Conservation (phyloP, 2,888 invertebrate species). For the Nomada fucata region DNA sequence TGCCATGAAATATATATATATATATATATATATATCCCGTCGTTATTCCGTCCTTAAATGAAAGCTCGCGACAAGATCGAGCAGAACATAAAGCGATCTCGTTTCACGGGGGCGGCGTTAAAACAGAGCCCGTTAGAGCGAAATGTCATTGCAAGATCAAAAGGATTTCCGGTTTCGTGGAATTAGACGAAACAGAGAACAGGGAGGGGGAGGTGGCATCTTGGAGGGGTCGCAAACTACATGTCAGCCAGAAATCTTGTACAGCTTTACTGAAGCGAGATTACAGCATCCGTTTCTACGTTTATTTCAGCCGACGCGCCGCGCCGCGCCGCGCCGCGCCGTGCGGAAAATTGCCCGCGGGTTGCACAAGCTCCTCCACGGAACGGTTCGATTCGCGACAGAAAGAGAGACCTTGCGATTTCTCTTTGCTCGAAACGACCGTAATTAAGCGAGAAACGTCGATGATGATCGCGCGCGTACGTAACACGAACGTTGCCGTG, state of each 20-base stretch:
- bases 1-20: neutral
- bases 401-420: constrained; percentile 37
- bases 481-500: constrained; percentile 2
- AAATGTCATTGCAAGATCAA: constrained; percentile 39
- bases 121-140: constrained; percentile 16
- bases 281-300: constrained; percentile 50
- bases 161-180: constrained; percentile 27
- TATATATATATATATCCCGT: neutral
- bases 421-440: constrained; percentile 20
- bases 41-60: neutral
- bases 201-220: neutral
- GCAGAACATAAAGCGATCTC: constrained; percentile 11
- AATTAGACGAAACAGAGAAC: constrained; percentile 18
- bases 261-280: constrained; percentile 52
- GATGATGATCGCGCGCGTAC: constrained; percentile 1
- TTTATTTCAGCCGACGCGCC: constrained; percentile 47
- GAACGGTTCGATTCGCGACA: constrained; percentile 10
- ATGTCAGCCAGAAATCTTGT: constrained; percentile 34
- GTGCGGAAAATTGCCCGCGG: constrained; percentile 52
- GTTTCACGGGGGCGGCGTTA: constrained; percentile 14
- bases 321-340: neutral
- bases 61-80: neutral
- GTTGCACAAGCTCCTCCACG: constrained; percentile 49
- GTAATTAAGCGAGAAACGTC: constrained; percentile 38
- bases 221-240: constrained; percentile 13